phyloP scores from a whole-genome alignment of 2,797 vertebrate genomes.

The Muscicapa striata region DNA sequence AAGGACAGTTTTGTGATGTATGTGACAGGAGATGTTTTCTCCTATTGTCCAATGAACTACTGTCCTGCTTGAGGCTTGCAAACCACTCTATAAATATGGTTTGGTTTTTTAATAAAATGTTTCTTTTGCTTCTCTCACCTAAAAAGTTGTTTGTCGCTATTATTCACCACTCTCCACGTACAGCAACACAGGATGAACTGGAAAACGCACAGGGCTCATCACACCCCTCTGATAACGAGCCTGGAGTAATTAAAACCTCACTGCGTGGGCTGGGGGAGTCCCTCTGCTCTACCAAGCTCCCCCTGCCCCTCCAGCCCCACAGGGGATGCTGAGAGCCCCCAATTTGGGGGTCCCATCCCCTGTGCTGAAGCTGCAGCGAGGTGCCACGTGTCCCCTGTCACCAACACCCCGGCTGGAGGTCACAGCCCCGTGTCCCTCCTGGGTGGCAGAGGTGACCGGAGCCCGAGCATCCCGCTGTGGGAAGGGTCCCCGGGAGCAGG shows the following conservation, averaged over 20 bases:
- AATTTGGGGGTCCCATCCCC: rapidly evolving
- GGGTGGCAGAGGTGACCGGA: neutral
- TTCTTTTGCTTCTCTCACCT: too few species aligned
- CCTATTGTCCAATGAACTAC: too few species aligned
- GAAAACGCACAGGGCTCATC: too few species aligned
- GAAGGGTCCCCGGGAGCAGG: neutral
- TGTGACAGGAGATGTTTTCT: too few species aligned
- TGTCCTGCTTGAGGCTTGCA: too few species aligned
- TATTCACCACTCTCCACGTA: too few species aligned
- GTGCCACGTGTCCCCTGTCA: neutral
- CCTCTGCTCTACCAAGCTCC: neutral
- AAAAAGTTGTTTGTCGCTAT: too few species aligned
- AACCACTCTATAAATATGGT: too few species aligned
- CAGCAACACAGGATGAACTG: too few species aligned
- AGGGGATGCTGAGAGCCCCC: neutral
- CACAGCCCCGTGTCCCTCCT: neutral
- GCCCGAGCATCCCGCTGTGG: neutral
- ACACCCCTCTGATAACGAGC: neutral
- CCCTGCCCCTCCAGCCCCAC: neutral
- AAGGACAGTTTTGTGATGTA: too few species aligned
- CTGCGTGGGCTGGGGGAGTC: neutral
- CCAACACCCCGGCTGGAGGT: rapidly evolving
- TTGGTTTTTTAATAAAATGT: too few species aligned
- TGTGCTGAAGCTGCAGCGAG: neutral
- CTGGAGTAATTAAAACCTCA: neutral